Evolutionary conservation across 2,113 vertebrate species (phyloP).

Genomic region (Halcyon senegalensis): DNA sequence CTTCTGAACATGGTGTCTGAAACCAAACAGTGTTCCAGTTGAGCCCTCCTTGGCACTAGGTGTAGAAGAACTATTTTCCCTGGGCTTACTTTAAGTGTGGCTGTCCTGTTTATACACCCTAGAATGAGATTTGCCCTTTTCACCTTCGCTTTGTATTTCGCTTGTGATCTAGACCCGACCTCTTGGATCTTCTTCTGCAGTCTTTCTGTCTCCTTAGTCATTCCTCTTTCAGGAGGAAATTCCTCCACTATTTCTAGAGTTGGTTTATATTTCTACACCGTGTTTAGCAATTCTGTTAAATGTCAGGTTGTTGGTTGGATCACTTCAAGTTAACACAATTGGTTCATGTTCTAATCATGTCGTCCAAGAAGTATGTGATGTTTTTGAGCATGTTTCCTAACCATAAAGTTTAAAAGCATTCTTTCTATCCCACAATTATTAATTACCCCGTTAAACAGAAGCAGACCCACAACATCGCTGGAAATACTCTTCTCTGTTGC

Average conservation of each 20-base stretch:
- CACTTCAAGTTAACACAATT: neutral
- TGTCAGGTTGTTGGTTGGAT: neutral
- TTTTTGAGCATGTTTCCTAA: neutral
- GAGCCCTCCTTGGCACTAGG: neutral
- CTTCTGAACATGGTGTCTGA: neutral
- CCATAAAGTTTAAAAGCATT: neutral
- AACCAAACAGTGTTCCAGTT: neutral
- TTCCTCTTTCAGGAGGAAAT: neutral
- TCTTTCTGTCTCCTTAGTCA: neutral
- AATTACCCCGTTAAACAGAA: neutral
- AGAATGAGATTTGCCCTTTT: neutral
- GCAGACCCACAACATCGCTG: neutral
- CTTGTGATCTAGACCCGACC: neutral
- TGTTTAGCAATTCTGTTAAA: neutral
- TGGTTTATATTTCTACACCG: neutral
- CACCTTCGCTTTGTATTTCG: neutral
- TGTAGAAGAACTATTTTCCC: neutral
- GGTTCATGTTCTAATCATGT: neutral
- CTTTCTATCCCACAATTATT: neutral
- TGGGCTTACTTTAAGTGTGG: neutral
- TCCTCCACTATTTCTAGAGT: neutral
- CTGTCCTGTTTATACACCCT: neutral
- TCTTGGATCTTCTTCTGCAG: neutral
- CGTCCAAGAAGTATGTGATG: neutral
- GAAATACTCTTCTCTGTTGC: neutral